Base-by-base conservation (phyloP, 2,113 vertebrate species). In the Saccopteryx leptura region DNA sequence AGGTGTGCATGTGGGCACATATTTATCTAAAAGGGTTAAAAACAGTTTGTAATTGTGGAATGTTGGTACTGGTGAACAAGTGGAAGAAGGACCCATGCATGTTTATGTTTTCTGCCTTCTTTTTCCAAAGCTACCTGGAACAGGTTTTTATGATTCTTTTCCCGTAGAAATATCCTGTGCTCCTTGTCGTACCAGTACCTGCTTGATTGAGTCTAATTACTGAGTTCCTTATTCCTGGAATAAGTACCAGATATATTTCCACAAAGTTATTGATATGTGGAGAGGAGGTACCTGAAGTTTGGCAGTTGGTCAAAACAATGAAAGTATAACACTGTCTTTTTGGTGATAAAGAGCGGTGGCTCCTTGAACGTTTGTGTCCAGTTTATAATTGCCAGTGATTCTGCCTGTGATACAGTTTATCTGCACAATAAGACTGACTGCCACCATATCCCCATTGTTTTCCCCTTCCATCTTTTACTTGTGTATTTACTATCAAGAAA, bases 391-490 rank as follows among this genome's bases (percentile, higher is more conserved):
- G 92, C 95, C 96, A 88, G 90, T 96, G 95, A 96, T 96, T 82
- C 96, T 98, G 97, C 97, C 97, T 98, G 95, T 97, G 94, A 97
- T 95, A 93, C 94, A 95, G 93, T 93, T 96, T 98, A 96, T 96
- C 96, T 97, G 92, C 96, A 96, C 91, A 95, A 9, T 39, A n/a
- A 96, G 97, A 95, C 85, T 7, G 58, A 33, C 39, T 71, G 46
- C 96, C 88, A 96, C 88, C 94, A 92, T 94, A 79, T 95, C 94
- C 66, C 94, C 97, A 74, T 91, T 94, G 95, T 95, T 96, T 97
- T 96, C 95, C 78, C 96, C 93, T 96, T 1, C 74, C 31, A 74
- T 96, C 96, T 91, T 97, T 17, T 63, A 95, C 97, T 97, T 98
- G 90, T 97, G 95, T 98, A 95, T 95, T 96, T 94, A 74, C 96